phyloP scores from a whole-genome alignment of 64 coral and sea anemone species.

The Stichodactyla mertensii region DNA sequence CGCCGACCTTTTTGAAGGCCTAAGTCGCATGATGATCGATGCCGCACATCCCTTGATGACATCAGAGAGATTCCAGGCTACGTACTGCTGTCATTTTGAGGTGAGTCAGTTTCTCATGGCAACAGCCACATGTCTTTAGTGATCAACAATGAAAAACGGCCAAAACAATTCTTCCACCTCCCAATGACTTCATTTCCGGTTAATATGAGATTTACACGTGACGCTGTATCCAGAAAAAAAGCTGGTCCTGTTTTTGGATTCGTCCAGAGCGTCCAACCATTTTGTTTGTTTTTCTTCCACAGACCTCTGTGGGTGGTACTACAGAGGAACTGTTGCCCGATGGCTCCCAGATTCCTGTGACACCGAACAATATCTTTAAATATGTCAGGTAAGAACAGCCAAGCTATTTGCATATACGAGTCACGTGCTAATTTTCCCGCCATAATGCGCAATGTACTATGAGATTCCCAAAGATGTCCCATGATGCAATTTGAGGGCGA shows the following conservation, averaged over 20 bases:
- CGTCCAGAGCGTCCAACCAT: neutral
- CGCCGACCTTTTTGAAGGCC: slow-evolving; percentile 86
- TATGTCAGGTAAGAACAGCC: slow-evolving; percentile 58
- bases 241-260: too few relatives aligned
- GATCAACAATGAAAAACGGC: too few relatives aligned
- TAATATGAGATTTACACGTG: too few relatives aligned
- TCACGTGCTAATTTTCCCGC: too few relatives aligned
- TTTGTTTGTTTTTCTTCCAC: neutral
- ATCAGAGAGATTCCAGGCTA: slow-evolving; percentile 79
- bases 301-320: slow-evolving; percentile 82
- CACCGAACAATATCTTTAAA: slow-evolving; percentile 72
- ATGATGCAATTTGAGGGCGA: too few relatives aligned
- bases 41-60: slow-evolving; percentile 71
- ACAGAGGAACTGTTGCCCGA: slow-evolving; percentile 73
- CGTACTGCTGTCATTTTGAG: slow-evolving; percentile 93
- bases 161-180: too few relatives aligned
- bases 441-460: too few relatives aligned
- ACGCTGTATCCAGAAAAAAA: too few relatives aligned
- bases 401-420: neutral
- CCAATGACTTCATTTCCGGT: too few relatives aligned
- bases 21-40: slow-evolving; percentile 89
- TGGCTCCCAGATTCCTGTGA: slow-evolving; percentile 69
- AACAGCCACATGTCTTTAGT: too few relatives aligned
- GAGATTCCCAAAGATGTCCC: too few relatives aligned
- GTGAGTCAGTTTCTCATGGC: neutral